A percentile compares a stretch with the other conserved stretches of the same genome.
Evolutionary conservation across 2,888 invertebrate genomes (phyloP).

Genomic region (Pammene fasciana): DNA sequence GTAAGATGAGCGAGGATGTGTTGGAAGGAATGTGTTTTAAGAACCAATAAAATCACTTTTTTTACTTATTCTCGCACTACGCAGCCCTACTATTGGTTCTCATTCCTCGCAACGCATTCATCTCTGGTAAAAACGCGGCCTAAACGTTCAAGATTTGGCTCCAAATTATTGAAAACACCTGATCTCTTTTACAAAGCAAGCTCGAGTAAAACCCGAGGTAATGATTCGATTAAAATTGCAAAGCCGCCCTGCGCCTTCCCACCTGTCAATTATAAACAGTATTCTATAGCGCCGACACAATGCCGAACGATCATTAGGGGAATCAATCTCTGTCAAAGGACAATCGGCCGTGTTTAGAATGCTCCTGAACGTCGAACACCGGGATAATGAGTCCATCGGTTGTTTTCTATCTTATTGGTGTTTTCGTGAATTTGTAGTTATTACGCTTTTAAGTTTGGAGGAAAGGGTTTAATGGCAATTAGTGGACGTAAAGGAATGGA

Average conservation of each 20-base stretch:
- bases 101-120: too few species aligned
- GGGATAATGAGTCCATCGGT: conserved; percentile 20
- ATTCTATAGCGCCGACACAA: conserved; percentile 29
- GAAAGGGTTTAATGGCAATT: not conserved
- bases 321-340: conserved; percentile 38
- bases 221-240: conserved; percentile 26
- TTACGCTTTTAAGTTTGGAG: not conserved
- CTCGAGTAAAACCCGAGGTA: conserved; percentile 18
- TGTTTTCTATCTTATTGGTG: conserved; percentile 20
- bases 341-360: conserved; percentile 30
- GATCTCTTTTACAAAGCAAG: conserved; percentile 1
- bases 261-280: conserved; percentile 37
- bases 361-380: conserved; percentile 16
- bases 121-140: too few species aligned
- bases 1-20: too few species aligned
- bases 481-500: not conserved
- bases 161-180: not conserved
- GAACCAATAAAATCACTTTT: too few species aligned
- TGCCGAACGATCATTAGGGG: conserved; percentile 35
- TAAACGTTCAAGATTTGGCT: not conserved
- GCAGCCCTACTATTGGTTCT: too few species aligned
- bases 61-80: too few species aligned
- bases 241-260: conserved; percentile 26
- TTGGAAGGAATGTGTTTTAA: too few species aligned
- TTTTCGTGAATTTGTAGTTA: not conserved